Conservation (phyloP, 2,888 invertebrate species). For the Fragum fragum region DNA sequence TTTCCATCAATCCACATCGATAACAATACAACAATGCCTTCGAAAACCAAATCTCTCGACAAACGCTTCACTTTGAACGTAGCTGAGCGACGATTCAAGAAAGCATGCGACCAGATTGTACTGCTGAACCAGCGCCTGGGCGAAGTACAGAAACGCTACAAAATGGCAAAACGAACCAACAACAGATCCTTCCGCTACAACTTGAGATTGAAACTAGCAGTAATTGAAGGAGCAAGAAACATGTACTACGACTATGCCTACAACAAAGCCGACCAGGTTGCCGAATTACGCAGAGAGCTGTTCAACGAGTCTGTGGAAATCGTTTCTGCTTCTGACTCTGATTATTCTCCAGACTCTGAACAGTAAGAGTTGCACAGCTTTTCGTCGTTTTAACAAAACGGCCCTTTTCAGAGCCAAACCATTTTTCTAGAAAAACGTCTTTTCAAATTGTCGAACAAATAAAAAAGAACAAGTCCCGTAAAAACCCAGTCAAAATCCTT, state of each 20-base stretch:
- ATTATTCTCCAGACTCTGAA: constrained; percentile 15
- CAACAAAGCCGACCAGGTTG: constrained; percentile 74
- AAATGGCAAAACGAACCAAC: constrained; percentile 42
- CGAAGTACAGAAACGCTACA: constrained; percentile 73
- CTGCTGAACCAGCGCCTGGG: constrained; percentile 74
- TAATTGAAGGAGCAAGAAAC: constrained; percentile 10
- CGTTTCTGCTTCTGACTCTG: constrained; percentile 42
- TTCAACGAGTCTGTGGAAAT: constrained; percentile 63
- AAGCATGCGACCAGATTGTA: constrained; percentile 78
- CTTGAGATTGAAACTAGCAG: constrained; percentile 6
- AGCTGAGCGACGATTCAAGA: constrained; percentile 69
- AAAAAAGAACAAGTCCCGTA: not conserved
- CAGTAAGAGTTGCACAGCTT: not conserved
- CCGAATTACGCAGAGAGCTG: constrained; percentile 63
- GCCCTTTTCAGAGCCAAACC: constrained; percentile 2
- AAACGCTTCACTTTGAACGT: constrained; percentile 34
- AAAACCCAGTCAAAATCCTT: too few species aligned
- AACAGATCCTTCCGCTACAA: constrained; percentile 19
- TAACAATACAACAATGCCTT: constrained; percentile 30
- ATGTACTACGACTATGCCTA: constrained; percentile 33
- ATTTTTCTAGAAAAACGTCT: not conserved
- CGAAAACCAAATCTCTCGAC: constrained; percentile 40
- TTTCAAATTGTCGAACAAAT: constrained; percentile 3
- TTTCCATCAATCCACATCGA: not conserved
- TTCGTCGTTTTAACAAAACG: constrained; percentile 14